A percentile compares a stretch with the other conserved stretches of the same genome.
Evolutionary conservation across 2,888 invertebrate genomes (phyloP).

Genomic region (Podabrus alpinus): DNA sequence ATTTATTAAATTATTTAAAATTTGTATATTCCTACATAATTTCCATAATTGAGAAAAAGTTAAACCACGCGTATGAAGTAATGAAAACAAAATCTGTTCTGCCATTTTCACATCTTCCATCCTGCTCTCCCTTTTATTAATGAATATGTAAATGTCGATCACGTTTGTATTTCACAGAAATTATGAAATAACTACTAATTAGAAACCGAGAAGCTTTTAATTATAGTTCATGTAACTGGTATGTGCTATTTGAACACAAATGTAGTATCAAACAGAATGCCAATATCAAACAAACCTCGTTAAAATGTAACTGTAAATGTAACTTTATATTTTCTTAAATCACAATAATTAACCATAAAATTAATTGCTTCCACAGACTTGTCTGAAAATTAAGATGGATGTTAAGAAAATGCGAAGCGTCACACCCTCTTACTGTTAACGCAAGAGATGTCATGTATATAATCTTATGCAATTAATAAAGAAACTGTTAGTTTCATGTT

Average conservation of each 20-base stretch:
- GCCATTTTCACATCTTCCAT: background rate
- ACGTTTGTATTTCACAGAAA: background rate
- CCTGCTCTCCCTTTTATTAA: background rate
- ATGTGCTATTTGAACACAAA: background rate
- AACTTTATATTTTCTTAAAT: background rate
- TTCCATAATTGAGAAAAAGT: background rate
- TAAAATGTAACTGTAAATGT: background rate
- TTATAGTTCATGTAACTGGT: background rate
- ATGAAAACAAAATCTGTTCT: background rate
- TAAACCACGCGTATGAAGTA: background rate
- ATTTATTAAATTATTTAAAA: background rate
- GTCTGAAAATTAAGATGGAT: background rate
- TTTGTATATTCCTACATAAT: background rate
- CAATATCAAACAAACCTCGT: background rate
- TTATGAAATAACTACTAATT: background rate
- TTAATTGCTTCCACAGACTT: background rate
- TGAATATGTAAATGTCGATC: background rate
- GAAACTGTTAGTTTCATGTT: slow-evolving; percentile 4
- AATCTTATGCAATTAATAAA: slow-evolving; percentile 13
- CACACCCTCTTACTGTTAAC: background rate
- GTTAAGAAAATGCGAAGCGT: background rate
- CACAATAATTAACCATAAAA: background rate
- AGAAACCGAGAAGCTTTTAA: background rate
- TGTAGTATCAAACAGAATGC: background rate
- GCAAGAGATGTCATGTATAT: slow-evolving; percentile 5